phyloP scores from a whole-genome alignment of 2,888 invertebrate genomes.

The Patella depressa region DNA sequence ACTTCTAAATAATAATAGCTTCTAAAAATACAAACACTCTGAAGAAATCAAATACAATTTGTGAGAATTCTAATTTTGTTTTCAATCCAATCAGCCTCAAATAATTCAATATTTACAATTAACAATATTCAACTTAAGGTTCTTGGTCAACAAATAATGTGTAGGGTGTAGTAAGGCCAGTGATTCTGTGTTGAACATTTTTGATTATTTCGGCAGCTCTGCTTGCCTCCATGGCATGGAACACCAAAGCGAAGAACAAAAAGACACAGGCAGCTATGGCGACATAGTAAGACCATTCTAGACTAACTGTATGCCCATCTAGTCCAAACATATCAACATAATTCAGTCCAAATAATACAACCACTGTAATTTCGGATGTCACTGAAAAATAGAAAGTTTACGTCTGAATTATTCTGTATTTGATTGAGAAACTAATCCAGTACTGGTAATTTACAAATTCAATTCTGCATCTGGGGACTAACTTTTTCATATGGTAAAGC shows the following conservation, averaged over 20 bases:
- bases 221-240: constrained; percentile 38
- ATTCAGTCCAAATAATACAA: constrained; percentile 36
- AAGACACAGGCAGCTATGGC: constrained; percentile 30
- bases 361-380: constrained; percentile 27
- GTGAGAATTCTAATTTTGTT: no score
- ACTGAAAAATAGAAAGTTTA: constrained; percentile 27
- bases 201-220: constrained; percentile 34
- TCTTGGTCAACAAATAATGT: constrained; percentile 45
- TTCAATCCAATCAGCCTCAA: no score
- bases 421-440: no score
- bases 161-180: constrained; percentile 40
- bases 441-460: no score
- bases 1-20: no score
- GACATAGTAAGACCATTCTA: constrained; percentile 36
- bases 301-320: constrained; percentile 15
- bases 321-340: constrained; percentile 29
- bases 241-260: constrained; percentile 32
- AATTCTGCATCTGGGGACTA: no score
- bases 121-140: background rate
- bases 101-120: background rate
- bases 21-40: no score
- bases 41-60: no score
- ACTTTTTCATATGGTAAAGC: no score
- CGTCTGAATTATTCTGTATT: no score
- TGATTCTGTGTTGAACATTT: constrained; percentile 40